Evolutionary conservation across 1,140 invertebrate species (phyloP), one percentile per base, ranked within the genome.

Genomic region (Drosophila truncata): DNA sequence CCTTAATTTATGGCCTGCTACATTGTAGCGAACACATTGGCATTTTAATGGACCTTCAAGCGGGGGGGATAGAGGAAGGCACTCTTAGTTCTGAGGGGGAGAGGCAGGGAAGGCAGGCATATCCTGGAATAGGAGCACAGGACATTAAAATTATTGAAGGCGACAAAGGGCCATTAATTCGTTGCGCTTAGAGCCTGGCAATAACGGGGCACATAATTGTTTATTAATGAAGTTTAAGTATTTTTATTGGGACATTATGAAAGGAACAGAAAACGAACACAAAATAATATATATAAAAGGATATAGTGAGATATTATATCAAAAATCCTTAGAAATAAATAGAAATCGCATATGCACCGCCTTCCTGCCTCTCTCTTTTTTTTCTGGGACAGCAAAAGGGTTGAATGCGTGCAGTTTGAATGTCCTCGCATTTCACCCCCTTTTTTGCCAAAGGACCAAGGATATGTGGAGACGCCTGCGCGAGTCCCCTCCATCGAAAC

Each of bases 211-310:
- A 71, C 85, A 84, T 87, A 88, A 88, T 90, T 88, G 81, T 88
- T 90, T 88, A 88, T 88, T 88, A 88, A 88, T 88, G 85, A 88
- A 88, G 78, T 90, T 90, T 81, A 84, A 90, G 85, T 85, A 90
- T 88, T 88, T 88, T 88, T 88, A 88, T 88, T 90, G 81, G 81
- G 65, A 90, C 70, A 72, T 72, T 72, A 70, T 27, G 23, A 27
- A 6, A 3, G 18, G 18, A 4, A 23, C 10, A 6, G 23, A 7
- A 11, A 23, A 25, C 4, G 8, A 35, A 44, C 2, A 20, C 11
- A 13, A 8, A 42, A 27, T 5, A 25, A 25, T 10, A 10, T 25
- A 16, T 25, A 5, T 9, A 2, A 44, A 23, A 46, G 14, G 27
- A 27, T 31, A 23, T 20, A 11, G 9, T n/a, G 10, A 10, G 16